Evolutionary conservation across 2,888 invertebrate species (phyloP), one percentile per base, ranked within the genome.

Genomic region (Ptychoptera contaminata): DNA sequence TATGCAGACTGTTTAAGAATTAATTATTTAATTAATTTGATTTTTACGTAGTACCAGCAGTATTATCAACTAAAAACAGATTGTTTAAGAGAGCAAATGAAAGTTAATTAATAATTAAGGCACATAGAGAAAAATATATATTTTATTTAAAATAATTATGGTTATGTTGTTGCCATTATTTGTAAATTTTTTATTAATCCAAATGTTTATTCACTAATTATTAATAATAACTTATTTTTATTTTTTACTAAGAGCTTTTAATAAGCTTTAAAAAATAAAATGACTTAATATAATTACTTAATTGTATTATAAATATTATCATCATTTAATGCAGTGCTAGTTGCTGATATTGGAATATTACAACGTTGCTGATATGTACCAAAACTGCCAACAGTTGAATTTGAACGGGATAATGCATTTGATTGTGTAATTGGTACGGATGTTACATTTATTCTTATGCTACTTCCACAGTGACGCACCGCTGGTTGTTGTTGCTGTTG

Each of bases 221-320:
- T 8, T 8, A 8, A 7, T 31, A 31, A 31, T 8, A 8, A 31
- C 8, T 34, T 34, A 6, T n/a, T 34, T n/a, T 34, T 34, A 6
- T n/a, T n/a, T 34, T 34, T 34, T 6, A 6, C 4, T n/a, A 6
- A 34, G 3, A n/a, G n/a, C 8, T 34, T 34, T 6, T 31, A 40
- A 32, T 40, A 7, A 32, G 31, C 7, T 31, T 35, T 29, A 2
- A 15, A 31, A 39, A 39, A n/a, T n/a, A n/a, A 29, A 32, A 16
- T 9, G 14, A 29, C 16, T 16, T 29, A 9, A 37, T 55, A 61
- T 58, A 61, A 62, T 39, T 62, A 66, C 63, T 65, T 65, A 51
- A 67, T 55, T 52, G 67, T 67, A 55, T 67, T 66, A 55, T 67
- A 67, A 51, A 67, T 67, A 56, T 63, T 65, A 53, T 65, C 62